Evolutionary conservation across 1,140 invertebrate species (phyloP).

Genomic region (Cryptotermes secundus): DNA sequence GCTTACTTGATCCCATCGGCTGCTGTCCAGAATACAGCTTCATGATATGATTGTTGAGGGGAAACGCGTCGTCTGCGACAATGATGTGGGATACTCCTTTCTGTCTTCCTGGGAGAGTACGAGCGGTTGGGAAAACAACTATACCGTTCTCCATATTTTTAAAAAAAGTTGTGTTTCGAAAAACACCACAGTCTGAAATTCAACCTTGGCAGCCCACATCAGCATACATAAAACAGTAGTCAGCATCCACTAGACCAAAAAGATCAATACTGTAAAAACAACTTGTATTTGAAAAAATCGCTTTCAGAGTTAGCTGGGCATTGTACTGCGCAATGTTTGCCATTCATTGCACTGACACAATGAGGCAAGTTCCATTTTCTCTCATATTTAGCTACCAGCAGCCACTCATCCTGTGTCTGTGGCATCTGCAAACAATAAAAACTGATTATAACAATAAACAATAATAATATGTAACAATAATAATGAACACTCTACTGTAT

Average conservation of each 20-base stretch:
- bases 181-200: slow-evolving; percentile 40
- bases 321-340: slow-evolving; percentile 44
- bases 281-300: slow-evolving; percentile 44
- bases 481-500: too few species aligned
- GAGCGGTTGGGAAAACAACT: neutral
- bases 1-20: too few species aligned
- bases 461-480: too few species aligned
- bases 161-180: slow-evolving; percentile 21
- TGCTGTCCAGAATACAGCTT: neutral
- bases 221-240: slow-evolving; percentile 41
- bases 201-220: slow-evolving; percentile 41
- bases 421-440: neutral
- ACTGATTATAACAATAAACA: too few species aligned
- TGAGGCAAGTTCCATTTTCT: slow-evolving; percentile 41
- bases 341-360: slow-evolving; percentile 32
- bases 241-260: slow-evolving; percentile 41
- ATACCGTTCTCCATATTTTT: neutral
- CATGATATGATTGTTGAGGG: too few species aligned
- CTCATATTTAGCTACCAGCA: neutral
- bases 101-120: neutral
- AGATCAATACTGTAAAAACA: slow-evolving; percentile 42
- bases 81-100: neutral
- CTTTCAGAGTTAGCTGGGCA: too few species aligned
- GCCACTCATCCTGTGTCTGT: neutral
- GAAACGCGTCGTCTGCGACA: neutral